Conservation (phyloP, 2,113 vertebrate genomes). For the Nannospalax galili region DNA sequence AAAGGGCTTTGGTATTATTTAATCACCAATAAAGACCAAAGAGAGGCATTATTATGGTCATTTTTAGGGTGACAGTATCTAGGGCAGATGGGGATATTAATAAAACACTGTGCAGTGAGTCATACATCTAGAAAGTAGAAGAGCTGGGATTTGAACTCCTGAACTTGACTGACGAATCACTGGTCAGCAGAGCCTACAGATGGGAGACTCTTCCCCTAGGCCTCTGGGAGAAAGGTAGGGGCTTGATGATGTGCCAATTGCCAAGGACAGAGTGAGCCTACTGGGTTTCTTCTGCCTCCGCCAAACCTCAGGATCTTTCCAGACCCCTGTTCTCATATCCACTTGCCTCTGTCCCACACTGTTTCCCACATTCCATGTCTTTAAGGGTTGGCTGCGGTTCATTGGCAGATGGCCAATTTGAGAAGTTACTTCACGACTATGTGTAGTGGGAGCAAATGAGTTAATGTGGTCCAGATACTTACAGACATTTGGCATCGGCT, state of each 20-base stretch:
- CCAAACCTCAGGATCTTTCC: background rate
- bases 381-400: background rate
- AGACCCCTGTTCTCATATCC: background rate
- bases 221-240: background rate
- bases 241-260: background rate
- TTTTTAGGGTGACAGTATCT: background rate
- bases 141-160: conserved; percentile 16
- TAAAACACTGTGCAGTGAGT: background rate
- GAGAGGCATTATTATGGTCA: background rate
- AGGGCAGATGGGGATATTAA: background rate
- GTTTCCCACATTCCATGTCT: background rate
- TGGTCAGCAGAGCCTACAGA: background rate
- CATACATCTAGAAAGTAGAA: background rate
- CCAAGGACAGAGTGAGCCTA: background rate
- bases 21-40: background rate
- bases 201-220: background rate
- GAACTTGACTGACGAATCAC: background rate
- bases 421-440: background rate
- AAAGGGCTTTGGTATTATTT: background rate
- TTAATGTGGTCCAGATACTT: conserved; percentile 67
- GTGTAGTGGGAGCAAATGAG: conserved; percentile 1
- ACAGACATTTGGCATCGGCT: conserved; percentile 40
- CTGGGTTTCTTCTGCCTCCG: background rate
- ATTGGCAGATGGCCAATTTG: conserved; percentile 2
- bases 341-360: background rate